These are phyloP conservation scores for Sander vitreus DNA, from an alignment of 2,113 vertebrate species.

Conservation along the genomic window DNA sequence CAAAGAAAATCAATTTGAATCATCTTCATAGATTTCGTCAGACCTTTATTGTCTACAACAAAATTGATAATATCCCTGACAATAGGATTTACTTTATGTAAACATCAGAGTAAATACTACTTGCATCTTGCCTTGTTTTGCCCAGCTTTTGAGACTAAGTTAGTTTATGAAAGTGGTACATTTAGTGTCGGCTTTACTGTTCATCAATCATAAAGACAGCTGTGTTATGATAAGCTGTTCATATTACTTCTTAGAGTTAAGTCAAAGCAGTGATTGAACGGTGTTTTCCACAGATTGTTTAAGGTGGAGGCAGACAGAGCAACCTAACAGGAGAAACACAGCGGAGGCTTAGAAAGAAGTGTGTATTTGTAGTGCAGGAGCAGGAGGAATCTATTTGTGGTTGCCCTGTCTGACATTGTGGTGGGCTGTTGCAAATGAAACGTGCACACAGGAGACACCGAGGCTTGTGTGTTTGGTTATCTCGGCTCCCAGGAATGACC, in stretches of 20 bases:
- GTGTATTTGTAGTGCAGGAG: neutral
- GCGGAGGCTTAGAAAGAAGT: neutral
- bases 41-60: neutral
- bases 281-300: slow-evolving; percentile 20
- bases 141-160: neutral
- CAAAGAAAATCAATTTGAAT: neutral
- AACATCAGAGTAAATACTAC: neutral
- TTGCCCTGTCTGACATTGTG: slow-evolving; percentile 9
- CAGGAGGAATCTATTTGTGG: slow-evolving; percentile 40
- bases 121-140: neutral
- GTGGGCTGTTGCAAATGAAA: neutral
- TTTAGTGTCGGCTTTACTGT: neutral
- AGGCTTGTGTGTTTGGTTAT: slow-evolving; percentile 27
- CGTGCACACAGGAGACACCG: neutral
- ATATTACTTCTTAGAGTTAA: slow-evolving; percentile 12
- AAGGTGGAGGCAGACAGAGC: slow-evolving; percentile 4
- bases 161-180: neutral
- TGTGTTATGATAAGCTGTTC: neutral
- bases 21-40: neutral
- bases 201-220: neutral
- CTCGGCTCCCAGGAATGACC: slow-evolving; percentile 89
- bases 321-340: neutral
- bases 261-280: neutral
- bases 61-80: neutral
- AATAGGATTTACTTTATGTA: neutral